These are phyloP conservation scores for Cyphomyrmex costatus DNA, from an alignment of 1,140 invertebrate species.

Conservation along the genomic window DNA sequence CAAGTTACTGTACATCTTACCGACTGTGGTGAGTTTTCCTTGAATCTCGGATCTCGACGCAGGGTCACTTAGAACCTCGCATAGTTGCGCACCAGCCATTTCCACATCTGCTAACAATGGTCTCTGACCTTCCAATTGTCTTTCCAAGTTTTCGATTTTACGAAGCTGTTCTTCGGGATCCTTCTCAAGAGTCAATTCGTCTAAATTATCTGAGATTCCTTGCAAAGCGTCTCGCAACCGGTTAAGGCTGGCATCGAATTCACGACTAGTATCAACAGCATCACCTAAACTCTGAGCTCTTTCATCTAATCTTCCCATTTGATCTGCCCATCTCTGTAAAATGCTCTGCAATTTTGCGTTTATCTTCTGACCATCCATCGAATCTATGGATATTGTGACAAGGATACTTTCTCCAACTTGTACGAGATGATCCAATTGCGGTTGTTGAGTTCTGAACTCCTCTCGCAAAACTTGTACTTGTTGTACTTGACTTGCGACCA, in stretches of 20 bases:
- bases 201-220: constrained; percentile 94
- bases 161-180: constrained; percentile 95
- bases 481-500: constrained; percentile 98
- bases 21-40: constrained; percentile 93
- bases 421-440: constrained; percentile 94
- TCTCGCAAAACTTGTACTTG: constrained; percentile 96
- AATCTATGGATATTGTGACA: constrained; percentile 90
- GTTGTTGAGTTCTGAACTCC: constrained; percentile 96
- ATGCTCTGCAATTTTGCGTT: constrained; percentile 90
- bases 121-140: constrained; percentile 95
- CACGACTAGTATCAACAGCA: constrained; percentile 95
- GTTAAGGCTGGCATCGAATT: constrained; percentile 95
- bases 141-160: constrained; percentile 94
- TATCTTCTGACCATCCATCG: constrained; percentile 92
- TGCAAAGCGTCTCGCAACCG: constrained; percentile 93
- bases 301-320: constrained; percentile 93
- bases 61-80: constrained; percentile 96
- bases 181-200: constrained; percentile 93
- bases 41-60: constrained; percentile 96
- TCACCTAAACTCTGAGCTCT: constrained; percentile 94
- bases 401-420: constrained; percentile 93
- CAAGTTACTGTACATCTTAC: constrained; percentile 94
- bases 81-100: constrained; percentile 94
- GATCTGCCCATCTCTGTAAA: constrained; percentile 92
- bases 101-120: constrained; percentile 95